phyloP scores from a whole-genome alignment of 2,113 vertebrate genomes.

The Pterocles orientalis region DNA sequence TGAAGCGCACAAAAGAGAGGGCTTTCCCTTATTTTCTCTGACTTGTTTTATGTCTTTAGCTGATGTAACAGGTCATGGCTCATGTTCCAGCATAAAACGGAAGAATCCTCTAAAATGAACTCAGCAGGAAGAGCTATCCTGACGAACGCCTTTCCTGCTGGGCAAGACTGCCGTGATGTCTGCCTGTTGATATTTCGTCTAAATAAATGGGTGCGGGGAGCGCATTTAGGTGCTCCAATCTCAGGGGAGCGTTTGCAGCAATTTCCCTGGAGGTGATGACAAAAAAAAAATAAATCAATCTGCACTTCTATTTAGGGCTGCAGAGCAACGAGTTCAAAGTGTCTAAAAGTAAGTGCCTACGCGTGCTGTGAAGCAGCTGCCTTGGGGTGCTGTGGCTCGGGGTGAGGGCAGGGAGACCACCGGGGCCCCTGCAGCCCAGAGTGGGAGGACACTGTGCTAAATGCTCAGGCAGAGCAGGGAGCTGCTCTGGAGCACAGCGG shows the following conservation, averaged over 20 bases:
- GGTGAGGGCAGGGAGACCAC: neutral
- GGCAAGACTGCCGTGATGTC: too few species aligned
- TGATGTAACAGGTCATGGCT: neutral
- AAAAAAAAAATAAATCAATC: neutral
- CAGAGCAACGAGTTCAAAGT: neutral
- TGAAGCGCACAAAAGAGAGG: neutral
- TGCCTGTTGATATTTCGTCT: neutral
- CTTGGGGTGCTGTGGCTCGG: neutral
- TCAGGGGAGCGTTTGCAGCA: fast-evolving
- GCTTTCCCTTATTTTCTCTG: neutral
- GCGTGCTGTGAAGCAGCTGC: fast-evolving
- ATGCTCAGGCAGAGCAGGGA: fast-evolving
- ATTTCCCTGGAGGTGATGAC: neutral
- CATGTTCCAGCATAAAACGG: neutral
- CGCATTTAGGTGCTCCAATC: neutral
- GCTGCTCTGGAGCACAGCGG: neutral
- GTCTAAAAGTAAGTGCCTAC: neutral
- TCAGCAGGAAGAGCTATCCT: neutral
- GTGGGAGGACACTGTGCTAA: neutral
- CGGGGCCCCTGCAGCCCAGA: fast-evolving
- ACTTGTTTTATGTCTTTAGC: neutral
- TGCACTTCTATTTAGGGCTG: neutral
- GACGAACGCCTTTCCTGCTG: neutral
- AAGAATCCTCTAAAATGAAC: neutral
- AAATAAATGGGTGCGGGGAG: neutral